These are phyloP conservation scores for Dynastes tityus DNA, from an alignment of 2,888 invertebrate species.

Conservation along the genomic window DNA sequence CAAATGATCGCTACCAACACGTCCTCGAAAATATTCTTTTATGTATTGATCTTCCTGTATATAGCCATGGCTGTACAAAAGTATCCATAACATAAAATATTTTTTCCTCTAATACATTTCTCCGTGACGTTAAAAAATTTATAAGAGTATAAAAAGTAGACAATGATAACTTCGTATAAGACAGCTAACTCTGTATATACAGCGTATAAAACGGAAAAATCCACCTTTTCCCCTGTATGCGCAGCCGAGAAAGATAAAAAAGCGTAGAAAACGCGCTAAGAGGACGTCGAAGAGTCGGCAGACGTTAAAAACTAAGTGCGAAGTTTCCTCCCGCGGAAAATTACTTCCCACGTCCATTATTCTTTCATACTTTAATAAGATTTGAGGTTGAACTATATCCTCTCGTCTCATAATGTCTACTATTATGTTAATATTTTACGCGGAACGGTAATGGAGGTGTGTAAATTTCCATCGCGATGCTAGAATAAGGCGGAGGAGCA, in stretches of 20 bases:
- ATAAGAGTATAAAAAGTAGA: no score
- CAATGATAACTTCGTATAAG: no score
- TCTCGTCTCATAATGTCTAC: conserved; percentile 42
- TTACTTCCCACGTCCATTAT: conserved; percentile 48
- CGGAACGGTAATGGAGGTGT: conserved; percentile 45
- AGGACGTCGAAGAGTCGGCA: conserved; percentile 1
- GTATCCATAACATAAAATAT: no score
- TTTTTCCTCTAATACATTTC: no score
- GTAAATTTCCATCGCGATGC: conserved; percentile 44
- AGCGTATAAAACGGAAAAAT: background rate
- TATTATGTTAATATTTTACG: conserved; percentile 49
- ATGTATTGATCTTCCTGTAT: no score
- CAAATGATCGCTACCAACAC: no score
- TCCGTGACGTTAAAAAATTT: no score
- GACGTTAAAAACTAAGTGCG: conserved; percentile 47
- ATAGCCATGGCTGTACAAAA: no score
- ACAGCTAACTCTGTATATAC: no score
- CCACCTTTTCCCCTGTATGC: background rate
- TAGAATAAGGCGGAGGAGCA: conserved; percentile 2
- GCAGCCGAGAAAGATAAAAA: background rate
- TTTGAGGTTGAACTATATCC: conserved; percentile 48
- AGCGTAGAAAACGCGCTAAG: background rate
- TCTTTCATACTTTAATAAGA: conserved; percentile 51
- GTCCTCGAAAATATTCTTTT: no score
- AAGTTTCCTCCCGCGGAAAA: conserved; percentile 48